Evolutionary conservation across 2,113 vertebrate genomes (phyloP), one percentile per base, ranked within the genome.

Genomic region (Columbina picui): DNA sequence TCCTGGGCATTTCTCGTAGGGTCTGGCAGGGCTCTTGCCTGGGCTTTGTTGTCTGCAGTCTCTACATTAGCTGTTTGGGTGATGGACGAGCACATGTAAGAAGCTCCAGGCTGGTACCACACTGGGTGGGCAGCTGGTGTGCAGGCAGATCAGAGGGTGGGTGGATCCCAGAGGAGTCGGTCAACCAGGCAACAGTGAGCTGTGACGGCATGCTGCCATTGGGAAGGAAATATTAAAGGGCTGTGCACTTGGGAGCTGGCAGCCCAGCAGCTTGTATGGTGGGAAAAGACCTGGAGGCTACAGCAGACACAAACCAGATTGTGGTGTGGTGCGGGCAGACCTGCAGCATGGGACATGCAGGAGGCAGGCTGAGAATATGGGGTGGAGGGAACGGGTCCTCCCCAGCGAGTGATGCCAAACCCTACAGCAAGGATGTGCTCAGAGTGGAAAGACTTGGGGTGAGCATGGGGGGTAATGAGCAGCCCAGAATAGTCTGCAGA

Each of bases 331-430:
- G 23, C 4, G 6, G 47, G 56, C 43, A 59, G 57, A 63, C 19
- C 29, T 5, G 4, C 38, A 38, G 49, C 30, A 1, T 71, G 65
- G 88, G 74, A 59, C 57, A 34, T 68, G 53, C 57, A 53, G 65
- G 64, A 69, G 50, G 52, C 60, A 63, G 75, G 12, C 5, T 2
- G 4, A 19, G 47, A 41, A 82, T 45, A 18, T 12, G 32, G 41
- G 21, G 6, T n/a, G 60, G 12, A 68, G 18, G 19, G 47, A 84
- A 12, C 0, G 0, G 27, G 10, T 71, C 61, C 41, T 79, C 25
- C 36, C 11, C 49, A 29, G 65, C 0, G 1, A 73, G 43, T 0
- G 7, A 36, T n/a, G 38, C 70, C 0, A 2, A 34, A 21, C 4
- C 0, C 38, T 76, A 64, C 92, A 69, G 38, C 55, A 39, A 56